Conservation (phyloP, 2,797 vertebrate genomes). For the Trematomus bernacchii region DNA sequence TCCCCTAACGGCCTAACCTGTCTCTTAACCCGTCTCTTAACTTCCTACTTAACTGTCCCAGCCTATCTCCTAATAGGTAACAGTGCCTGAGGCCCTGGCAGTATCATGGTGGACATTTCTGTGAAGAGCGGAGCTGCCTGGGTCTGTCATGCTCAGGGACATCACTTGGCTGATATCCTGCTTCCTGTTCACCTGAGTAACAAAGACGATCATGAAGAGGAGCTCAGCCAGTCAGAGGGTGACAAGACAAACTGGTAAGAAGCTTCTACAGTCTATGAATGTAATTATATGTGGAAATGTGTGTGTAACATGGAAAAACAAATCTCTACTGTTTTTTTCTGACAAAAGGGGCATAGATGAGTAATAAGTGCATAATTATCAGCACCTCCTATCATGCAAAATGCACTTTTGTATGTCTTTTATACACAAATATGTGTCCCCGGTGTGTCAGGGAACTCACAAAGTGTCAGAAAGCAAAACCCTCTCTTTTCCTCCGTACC, state of each 20-base stretch:
- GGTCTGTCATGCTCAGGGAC: slow-evolving; percentile 40
- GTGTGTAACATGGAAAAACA: neutral
- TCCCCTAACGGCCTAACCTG: neutral
- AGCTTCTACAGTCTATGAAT: neutral
- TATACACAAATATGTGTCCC: too few species aligned
- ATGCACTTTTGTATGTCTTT: too few species aligned
- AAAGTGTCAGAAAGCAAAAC: too few species aligned
- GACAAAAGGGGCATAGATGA: neutral
- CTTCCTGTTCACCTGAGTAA: slow-evolving; percentile 32
- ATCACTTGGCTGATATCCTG: slow-evolving; percentile 48
- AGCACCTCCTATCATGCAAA: too few species aligned
- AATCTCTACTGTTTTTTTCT: too few species aligned
- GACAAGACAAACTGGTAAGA: slow-evolving; percentile 48
- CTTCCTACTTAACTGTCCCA: neutral
- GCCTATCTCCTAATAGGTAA: neutral
- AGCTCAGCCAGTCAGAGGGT: slow-evolving; percentile 34
- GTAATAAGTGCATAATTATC: neutral
- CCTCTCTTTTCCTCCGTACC: too few species aligned
- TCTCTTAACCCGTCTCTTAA: neutral
- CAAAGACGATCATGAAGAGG: slow-evolving; percentile 3
- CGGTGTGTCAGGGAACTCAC: too few species aligned
- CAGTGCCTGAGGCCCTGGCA: neutral
- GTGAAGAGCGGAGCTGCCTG: slow-evolving; percentile 61
- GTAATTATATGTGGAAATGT: neutral
- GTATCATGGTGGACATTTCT: slow-evolving; percentile 66